Evolutionary conservation across 2,888 invertebrate species (phyloP), one percentile per base, ranked within the genome.

Genomic region (Onthophagus sagittarius): DNA sequence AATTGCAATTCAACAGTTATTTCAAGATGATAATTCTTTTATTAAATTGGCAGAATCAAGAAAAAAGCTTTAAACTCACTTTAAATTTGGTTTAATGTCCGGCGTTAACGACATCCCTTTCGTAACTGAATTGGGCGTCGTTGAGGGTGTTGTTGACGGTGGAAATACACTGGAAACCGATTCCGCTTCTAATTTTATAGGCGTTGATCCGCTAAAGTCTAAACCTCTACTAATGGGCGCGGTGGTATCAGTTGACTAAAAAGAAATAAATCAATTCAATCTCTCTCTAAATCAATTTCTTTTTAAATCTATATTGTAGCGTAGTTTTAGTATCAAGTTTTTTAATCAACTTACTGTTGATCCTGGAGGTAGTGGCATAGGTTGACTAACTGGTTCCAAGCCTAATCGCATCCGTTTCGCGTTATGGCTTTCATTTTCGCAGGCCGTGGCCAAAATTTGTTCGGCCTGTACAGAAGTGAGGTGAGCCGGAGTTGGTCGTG

Each of bases 401-500:
- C 98, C 98, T 83, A 97, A 90, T 78, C 97, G 91, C 97, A 98
- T 98, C 83, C 97, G 91, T 87, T 98, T 98, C 75, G 97, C 98
- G 86, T 98, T 98, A 86, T 96, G 93, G 86, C 96, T 96, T 88
- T 98, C 98, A 85, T 98, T 98, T 88, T 98, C 98, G 86, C 98
- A 98, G 76, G 98, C 98, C 83, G 94, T 93, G 78, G 97, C 97
- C 84, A 98, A 88, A 83, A 98, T 96, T 86, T 97, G 95, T 86
- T 98, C 98, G 71, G 98, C 98, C 86, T 97, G 96, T 78, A 97
- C 96, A 79, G 97, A 97, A 72, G 98, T 98, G 83, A 98, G 89
- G 87, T 98, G 98, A 77, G 98, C 97, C 78, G 97, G 97, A 71
- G 97, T 97, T 76, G 97, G 97, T 81, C 97, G 91, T 77, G 95